Evolutionary conservation across 2,888 invertebrate genomes (phyloP), one percentile per base, ranked within the genome.

Genomic region (Neuroscelio doddi): DNA sequence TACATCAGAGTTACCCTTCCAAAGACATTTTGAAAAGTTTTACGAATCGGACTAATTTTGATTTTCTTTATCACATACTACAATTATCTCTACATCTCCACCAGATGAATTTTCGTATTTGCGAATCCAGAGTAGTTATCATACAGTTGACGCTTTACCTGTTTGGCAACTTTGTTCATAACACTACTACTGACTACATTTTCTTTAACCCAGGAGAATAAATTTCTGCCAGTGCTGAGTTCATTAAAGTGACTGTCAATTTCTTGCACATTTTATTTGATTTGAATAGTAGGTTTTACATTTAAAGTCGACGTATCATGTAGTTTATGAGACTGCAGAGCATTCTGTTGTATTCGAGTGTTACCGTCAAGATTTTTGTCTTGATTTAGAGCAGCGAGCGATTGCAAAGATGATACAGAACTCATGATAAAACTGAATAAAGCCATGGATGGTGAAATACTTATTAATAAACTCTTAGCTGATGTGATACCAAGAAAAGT

Each of bases 81-180:
- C 92, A 15, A 93, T 86, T 5, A 94, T 83, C 76, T 91, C 89
- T 17, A 93, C 84, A 78, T 93, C 92, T 9, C 93, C 93, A n/a
- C 93, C 93, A 69, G 92, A 91, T 89, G 77, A 93, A 92, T 85
- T 94, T 93, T 80, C 91, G 92, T 95, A 95, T 95, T 82, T 95
- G 94, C 10, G 95, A 95, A 83, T 95, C 95, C 16, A 95, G 85
- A 5, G 94, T 94, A 7, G 94, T 94, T 50, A 95, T 93, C 88
- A 95, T 91, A 0, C 92, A 90, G 80, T 94, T 94, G 0, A 95
- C 91, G 0, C 93, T 93, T 92, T 0, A 92, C 92, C 72, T 90
- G 91, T 77, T 92, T 92, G 0, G 92, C 92, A 7, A 93, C 91
- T 75, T 89, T 88, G 42, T 89, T 89, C 26, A 92, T 81, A 0